A percentile compares a stretch with the other conserved stretches of the same genome.
Evolutionary conservation across 2,797 vertebrate genomes (phyloP).

Genomic region (Poeciliopsis paucimaculata): DNA sequence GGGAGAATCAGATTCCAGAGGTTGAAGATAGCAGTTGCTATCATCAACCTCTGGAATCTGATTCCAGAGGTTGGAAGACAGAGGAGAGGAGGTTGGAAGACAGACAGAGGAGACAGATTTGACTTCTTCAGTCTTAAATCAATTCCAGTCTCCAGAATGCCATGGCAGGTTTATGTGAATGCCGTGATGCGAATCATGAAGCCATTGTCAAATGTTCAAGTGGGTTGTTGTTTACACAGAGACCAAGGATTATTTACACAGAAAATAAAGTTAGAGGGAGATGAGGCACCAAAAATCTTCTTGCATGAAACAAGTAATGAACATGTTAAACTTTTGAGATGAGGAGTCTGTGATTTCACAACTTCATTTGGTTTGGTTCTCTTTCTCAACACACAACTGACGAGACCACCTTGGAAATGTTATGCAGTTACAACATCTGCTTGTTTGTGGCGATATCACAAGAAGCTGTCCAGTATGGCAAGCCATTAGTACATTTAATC

Average conservation of each 20-base stretch:
- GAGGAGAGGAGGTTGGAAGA: too few relatives aligned
- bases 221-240: background rate
- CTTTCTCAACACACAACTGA: background rate
- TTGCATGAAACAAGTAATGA: background rate
- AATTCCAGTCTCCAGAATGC: background rate
- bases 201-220: background rate
- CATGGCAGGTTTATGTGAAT: background rate
- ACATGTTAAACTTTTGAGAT: background rate
- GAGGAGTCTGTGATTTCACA: background rate
- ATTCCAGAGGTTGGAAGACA: background rate
- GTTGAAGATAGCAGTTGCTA: background rate
- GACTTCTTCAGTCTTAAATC: background rate
- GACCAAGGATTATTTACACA: background rate
- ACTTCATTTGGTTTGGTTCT: slow-evolving; percentile 1
- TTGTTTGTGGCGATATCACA: background rate
- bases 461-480: background rate
- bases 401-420: background rate
- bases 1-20: background rate
- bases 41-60: too few relatives aligned
- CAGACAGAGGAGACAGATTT: background rate
- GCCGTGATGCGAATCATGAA: background rate
- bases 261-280: background rate
- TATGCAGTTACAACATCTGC: background rate
- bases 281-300: background rate
- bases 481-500: background rate